Evolutionary conservation across 2,113 vertebrate genomes (phyloP).

Genomic region (Podocnemis expansa): DNA sequence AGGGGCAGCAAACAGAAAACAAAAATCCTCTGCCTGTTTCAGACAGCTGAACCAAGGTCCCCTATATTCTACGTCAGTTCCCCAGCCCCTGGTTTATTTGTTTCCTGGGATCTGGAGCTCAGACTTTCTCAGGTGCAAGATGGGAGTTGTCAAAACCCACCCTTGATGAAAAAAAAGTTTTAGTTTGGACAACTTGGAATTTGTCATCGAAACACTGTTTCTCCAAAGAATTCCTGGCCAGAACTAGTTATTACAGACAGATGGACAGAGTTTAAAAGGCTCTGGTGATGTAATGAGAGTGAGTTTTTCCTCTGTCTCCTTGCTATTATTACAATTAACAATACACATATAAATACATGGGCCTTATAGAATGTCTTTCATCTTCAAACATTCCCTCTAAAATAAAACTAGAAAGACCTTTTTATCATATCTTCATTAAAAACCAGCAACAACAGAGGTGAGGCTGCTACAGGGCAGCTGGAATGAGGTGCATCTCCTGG

Average conservation of each 20-base stretch:
- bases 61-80: too few relatives aligned
- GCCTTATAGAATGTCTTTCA: neutral
- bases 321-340: neutral
- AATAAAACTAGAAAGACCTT: neutral
- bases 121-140: neutral
- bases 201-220: neutral
- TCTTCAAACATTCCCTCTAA: too few relatives aligned
- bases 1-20: neutral
- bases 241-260: neutral
- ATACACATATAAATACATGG: neutral
- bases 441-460: neutral
- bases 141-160: neutral
- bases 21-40: neutral
- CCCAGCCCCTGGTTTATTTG: neutral
- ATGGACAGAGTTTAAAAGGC: neutral
- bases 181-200: neutral
- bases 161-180: neutral
- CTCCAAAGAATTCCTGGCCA: neutral
- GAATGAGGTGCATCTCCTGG: neutral
- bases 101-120: neutral
- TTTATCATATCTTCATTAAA: neutral
- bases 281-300: neutral
- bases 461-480: accelerated
- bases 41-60: too few relatives aligned
- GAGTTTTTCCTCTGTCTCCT: neutral